Base-by-base conservation (phyloP, 1,140 invertebrate genomes). In the Ceratosolen solmsi region DNA sequence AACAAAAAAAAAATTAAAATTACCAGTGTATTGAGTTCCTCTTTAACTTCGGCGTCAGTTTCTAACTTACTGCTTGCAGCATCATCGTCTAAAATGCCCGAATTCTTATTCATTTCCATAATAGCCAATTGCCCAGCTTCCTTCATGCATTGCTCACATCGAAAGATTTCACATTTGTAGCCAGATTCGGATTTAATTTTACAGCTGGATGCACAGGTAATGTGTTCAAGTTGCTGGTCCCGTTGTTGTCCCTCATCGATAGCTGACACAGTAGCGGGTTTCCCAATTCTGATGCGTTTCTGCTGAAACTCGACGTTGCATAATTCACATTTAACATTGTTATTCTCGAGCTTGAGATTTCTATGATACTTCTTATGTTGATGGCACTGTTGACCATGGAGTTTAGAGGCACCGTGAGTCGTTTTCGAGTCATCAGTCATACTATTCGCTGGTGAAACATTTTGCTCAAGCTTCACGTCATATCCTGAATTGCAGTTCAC, bases 301-400 rank as follows among this genome's bases (percentile, higher is more conserved):
- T 30, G 38, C 30, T 81, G 33, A 68, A 68, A 2, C 13, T 68
- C 33, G 20, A n/a, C 72, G 13, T 87, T 91, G 71, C 91, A 90
- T 8, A 89, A 88, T 27, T 92, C 90, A 80, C 90, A 91, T 76
- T 92, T 91, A 25, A 91, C 90, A 72, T 90, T 90, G 80, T 91
- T 91, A 79, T 91, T 91, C 80, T 92, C 91, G 27, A 91, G 38
- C 74, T 92, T 92, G 72, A 91, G 88, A 27, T 85, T 84, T 27
- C 86, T 87, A 82, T 83, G 84, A 3, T 17, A 15, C 9, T 54
- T 15, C 20, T 54, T 15, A 9, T 82, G 78, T 1, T 78, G 80
- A 17, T 71, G 73, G 30, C 1, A 11, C n/a, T 63, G 56, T 17
- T 76, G 74, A 1, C 13, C 15, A 13, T 49, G 41, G 11, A 49